Percentiles rank a stretch among this genome's conserved stretches.
phyloP scores from a whole-genome alignment of 92 coral and sea anemone genomes.

The Bergia puertoricense region DNA sequence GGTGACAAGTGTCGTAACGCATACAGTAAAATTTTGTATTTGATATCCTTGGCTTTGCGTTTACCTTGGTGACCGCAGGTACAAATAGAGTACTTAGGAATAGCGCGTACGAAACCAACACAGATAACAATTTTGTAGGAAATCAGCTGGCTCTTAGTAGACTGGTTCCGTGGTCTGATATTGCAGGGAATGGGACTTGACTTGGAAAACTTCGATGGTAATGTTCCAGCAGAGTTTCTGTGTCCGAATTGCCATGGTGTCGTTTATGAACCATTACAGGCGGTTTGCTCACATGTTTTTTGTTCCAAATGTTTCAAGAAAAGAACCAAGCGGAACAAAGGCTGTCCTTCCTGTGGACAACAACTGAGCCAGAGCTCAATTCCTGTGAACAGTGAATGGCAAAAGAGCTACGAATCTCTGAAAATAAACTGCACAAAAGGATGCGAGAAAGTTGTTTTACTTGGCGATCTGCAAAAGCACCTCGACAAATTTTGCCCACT shows the following conservation, averaged over 20 bases:
- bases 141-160: neutral
- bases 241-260: constrained; percentile 89
- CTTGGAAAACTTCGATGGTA: constrained; percentile 74
- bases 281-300: constrained; percentile 76
- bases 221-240: constrained; percentile 72
- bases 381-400: constrained; percentile 66
- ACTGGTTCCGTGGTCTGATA: neutral
- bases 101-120: neutral
- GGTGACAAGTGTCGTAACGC: constrained; percentile 5
- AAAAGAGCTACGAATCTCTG: constrained; percentile 60
- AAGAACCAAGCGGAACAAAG: constrained; percentile 57
- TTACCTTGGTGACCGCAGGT: constrained; percentile 21
- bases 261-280: constrained; percentile 64
- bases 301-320: constrained; percentile 84
- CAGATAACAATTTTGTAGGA: neutral
- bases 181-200: constrained; percentile 73
- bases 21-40: neutral
- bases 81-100: neutral
- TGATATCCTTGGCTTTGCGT: neutral
- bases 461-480: constrained; percentile 70
- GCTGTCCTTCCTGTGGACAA: constrained; percentile 77
- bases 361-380: constrained; percentile 47
- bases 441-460: constrained; percentile 58
- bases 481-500: constrained; percentile 64
- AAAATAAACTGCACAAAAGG: constrained; percentile 87